A percentile compares a stretch with the other conserved stretches of the same genome.
Evolutionary conservation across 2,888 invertebrate genomes (phyloP).

Genomic region (Drymonia ruficornis): DNA sequence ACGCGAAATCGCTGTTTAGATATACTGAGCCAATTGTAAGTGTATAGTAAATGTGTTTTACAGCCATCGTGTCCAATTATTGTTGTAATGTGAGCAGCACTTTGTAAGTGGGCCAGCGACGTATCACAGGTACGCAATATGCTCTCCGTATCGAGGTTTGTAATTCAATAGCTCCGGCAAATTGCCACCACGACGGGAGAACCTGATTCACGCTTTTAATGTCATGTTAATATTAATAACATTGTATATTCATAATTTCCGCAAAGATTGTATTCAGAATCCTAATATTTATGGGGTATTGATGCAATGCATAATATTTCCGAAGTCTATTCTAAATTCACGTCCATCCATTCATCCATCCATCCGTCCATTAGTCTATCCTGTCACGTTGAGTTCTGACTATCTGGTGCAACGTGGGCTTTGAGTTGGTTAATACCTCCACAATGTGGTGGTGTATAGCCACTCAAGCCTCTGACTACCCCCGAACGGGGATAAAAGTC

Average conservation of each 20-base stretch:
- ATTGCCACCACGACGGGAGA: constrained; percentile 18
- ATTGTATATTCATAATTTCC: background rate
- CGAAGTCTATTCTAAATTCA: too few relatives aligned
- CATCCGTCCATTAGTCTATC: too few relatives aligned
- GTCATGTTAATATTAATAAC: background rate
- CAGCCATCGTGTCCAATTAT: constrained; percentile 36
- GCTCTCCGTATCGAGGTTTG: constrained; percentile 13
- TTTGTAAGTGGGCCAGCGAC: constrained; percentile 26
- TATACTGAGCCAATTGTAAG: constrained; percentile 47
- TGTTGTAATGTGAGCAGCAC: constrained; percentile 29
- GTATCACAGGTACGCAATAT: constrained; percentile 32
- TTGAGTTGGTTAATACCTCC: too few relatives aligned
- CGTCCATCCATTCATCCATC: too few relatives aligned
- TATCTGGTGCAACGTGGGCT: too few relatives aligned
- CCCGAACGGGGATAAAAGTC: too few relatives aligned
- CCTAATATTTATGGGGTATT: background rate
- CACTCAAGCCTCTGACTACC: too few relatives aligned
- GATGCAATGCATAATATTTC: too few relatives aligned
- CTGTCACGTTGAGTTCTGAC: too few relatives aligned
- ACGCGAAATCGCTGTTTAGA: constrained; percentile 54
- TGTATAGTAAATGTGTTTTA: constrained; percentile 39
- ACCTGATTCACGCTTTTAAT: constrained; percentile 8
- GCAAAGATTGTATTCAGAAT: background rate
- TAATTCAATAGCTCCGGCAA: constrained; percentile 21
- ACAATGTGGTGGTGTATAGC: too few relatives aligned